Evolutionary conservation across 2,888 invertebrate genomes (phyloP).

Genomic region (Acrobasis suavella): DNA sequence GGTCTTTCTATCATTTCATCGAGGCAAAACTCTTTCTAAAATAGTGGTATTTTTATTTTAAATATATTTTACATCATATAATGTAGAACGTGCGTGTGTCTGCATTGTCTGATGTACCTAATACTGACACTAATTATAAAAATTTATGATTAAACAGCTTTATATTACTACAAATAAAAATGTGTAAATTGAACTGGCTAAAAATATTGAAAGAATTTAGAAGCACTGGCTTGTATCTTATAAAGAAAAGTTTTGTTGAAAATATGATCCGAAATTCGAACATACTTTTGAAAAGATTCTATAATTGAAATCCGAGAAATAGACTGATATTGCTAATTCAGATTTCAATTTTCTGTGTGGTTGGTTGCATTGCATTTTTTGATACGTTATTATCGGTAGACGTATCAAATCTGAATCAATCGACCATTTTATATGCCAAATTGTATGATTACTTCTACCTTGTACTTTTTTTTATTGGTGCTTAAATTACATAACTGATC

Average conservation of each 20-base stretch:
- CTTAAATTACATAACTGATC: too few relatives aligned
- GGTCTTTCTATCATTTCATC: too few relatives aligned
- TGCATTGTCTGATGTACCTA: neutral
- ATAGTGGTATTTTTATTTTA: neutral
- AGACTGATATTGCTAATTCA: neutral
- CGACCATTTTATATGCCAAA: neutral
- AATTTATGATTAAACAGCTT: neutral
- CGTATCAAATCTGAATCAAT: constrained; percentile 16
- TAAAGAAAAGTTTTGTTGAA: constrained; percentile 12
- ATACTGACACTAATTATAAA: neutral
- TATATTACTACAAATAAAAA: neutral
- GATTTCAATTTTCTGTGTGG: constrained; percentile 7
- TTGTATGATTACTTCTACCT: neutral
- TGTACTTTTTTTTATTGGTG: too few relatives aligned
- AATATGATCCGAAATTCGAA: constrained; percentile 9
- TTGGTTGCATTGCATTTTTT: constrained; percentile 13
- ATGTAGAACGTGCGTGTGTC: neutral
- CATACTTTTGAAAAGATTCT: constrained; percentile 11
- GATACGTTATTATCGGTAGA: neutral
- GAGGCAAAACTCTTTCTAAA: too few relatives aligned
- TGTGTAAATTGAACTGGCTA: neutral
- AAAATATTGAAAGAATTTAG: constrained; percentile 9
- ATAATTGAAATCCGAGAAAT: constrained; percentile 19
- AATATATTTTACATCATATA: neutral
- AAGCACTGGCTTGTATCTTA: neutral